Conservation (phyloP, 2,113 vertebrate species). For the Menura novaehollandiae region DNA sequence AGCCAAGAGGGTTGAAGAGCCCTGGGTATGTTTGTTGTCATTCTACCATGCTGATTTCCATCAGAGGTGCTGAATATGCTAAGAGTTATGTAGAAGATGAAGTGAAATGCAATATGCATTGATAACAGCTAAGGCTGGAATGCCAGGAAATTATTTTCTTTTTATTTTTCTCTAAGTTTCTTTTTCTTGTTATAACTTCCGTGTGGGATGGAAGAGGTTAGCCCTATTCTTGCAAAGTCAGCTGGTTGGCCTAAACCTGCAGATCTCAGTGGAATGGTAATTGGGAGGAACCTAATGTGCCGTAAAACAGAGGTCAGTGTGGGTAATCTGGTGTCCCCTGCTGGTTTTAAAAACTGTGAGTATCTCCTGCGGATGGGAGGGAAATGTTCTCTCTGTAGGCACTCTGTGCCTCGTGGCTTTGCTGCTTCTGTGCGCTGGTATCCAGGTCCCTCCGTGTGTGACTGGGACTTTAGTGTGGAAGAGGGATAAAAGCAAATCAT, state of each 20-base stretch:
- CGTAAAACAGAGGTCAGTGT: neutral
- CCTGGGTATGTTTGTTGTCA: constrained; percentile 29
- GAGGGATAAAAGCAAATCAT: neutral
- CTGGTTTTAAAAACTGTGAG: neutral
- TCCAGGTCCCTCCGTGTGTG: fast-evolving
- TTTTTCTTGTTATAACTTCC: constrained; percentile 13
- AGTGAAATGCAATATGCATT: constrained; percentile 29
- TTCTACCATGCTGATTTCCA: constrained; percentile 27
- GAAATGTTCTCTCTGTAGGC: neutral
- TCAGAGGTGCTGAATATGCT: constrained; percentile 47
- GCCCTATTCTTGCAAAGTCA: constrained; percentile 6
- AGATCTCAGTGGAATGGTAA: neutral
- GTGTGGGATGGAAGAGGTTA: constrained; percentile 28
- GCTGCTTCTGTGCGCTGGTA: neutral
- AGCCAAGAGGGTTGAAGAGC: constrained; percentile 50
- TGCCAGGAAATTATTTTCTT: constrained; percentile 46
- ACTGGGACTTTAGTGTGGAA: neutral
- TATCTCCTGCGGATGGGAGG: neutral
- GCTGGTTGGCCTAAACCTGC: neutral
- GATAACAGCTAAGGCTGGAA: constrained; percentile 19
- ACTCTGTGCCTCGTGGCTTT: neutral
- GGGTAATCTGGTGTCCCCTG: neutral
- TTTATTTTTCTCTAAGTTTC: constrained; percentile 30
- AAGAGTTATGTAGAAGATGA: neutral
- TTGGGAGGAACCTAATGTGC: constrained; percentile 21